A percentile compares a stretch with the other conserved stretches of the same genome.
These are phyloP conservation scores for Caenorhabditis zanzibari DNA, from an alignment of 2,888 invertebrate species.

Conservation along the genomic window DNA sequence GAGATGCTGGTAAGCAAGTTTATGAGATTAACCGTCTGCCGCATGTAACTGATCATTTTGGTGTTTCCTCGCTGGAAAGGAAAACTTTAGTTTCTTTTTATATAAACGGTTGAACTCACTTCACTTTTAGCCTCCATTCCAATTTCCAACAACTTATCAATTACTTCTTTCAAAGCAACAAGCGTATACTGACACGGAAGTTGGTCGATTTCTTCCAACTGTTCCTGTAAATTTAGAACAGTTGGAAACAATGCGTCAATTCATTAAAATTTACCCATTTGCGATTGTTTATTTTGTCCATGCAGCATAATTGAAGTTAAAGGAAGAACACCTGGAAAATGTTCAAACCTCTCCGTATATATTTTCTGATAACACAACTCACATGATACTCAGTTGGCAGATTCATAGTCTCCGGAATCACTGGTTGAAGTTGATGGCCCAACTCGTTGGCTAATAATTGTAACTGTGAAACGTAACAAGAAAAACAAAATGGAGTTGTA, in stretches of 20 bases:
- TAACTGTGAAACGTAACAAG: background rate
- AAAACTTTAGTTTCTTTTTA: background rate
- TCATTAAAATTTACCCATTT: background rate
- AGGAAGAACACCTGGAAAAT: conserved; percentile 1
- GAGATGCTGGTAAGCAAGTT: no score
- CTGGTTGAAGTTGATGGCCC: conserved; percentile 15
- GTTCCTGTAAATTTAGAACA: background rate
- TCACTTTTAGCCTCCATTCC: conserved; percentile 7
- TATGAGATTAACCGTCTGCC: conserved; percentile 9
- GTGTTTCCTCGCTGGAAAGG: background rate
- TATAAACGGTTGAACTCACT: background rate
- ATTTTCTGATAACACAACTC: background rate
- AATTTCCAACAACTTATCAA: background rate
- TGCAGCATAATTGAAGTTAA: background rate
- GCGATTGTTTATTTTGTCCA: background rate
- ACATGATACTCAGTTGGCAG: conserved; percentile 14
- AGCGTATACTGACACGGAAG: background rate
- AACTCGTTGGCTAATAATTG: background rate
- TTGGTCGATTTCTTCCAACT: background rate
- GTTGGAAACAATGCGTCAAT: no score
- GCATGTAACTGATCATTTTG: conserved; percentile 13
- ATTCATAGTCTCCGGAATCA: background rate
- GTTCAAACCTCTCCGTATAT: no score
- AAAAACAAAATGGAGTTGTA: background rate
- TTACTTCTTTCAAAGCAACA: background rate